Evolutionary conservation across 2,797 vertebrate genomes (phyloP).

Genomic region (Cyprinella venusta): DNA sequence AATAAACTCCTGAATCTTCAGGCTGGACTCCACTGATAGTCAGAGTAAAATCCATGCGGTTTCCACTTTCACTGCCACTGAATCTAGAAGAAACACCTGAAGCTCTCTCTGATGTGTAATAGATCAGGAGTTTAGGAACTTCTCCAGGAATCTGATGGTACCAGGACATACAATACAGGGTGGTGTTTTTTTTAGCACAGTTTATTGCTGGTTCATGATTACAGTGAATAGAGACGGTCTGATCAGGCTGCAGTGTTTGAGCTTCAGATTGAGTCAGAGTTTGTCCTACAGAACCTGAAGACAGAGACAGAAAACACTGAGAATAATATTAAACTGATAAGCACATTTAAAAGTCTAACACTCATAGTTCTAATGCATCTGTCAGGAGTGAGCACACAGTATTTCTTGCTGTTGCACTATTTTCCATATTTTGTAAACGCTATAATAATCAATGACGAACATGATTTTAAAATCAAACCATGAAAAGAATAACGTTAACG

Average conservation of each 20-base stretch:
- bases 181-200: accelerated
- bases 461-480: too few relatives aligned
- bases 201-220: slow-evolving; percentile 53
- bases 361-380: neutral
- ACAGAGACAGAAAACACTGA: neutral
- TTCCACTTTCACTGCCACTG: slow-evolving; percentile 56
- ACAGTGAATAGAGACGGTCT: slow-evolving; percentile 56
- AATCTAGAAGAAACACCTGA: slow-evolving; percentile 56
- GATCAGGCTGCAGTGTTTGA: slow-evolving; percentile 52
- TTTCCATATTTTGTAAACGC: too few relatives aligned
- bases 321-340: neutral
- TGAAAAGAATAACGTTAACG: too few relatives aligned
- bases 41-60: slow-evolving; percentile 53
- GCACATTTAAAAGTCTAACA: neutral
- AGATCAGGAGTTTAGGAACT: slow-evolving; percentile 60
- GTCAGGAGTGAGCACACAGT: neutral
- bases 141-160: slow-evolving; percentile 67
- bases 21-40: slow-evolving; percentile 59
- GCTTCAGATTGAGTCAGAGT: slow-evolving; percentile 62
- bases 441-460: too few relatives aligned
- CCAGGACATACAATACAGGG: slow-evolving; percentile 41
- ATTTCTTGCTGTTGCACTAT: neutral
- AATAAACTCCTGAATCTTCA: slow-evolving; percentile 63
- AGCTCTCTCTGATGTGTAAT: accelerated
- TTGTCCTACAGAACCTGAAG: slow-evolving; percentile 29